Percentiles rank a stretch among this genome's conserved stretches.
Evolutionary conservation across 2,888 invertebrate species (phyloP).

Genomic region (Heteropelma amictum): DNA sequence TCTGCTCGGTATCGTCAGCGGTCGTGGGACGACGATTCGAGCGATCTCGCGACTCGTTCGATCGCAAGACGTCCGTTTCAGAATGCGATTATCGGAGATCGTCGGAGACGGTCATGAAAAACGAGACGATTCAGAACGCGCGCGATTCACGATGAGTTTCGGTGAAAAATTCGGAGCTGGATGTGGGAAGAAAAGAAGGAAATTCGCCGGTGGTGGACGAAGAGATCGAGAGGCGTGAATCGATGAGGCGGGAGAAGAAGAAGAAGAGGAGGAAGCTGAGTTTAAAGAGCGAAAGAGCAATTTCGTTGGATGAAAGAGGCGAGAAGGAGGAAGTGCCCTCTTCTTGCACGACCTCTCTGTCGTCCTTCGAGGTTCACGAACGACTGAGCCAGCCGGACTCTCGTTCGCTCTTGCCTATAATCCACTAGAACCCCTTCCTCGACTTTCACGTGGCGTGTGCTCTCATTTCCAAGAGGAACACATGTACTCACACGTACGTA

Average conservation of each 20-base stretch:
- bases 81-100: background rate
- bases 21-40: no score
- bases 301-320: constrained; percentile 54
- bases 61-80: background rate
- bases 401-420: constrained; percentile 73
- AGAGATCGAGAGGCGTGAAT: background rate
- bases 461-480: constrained; percentile 74
- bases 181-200: background rate
- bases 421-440: constrained; percentile 69
- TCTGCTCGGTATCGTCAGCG: no score
- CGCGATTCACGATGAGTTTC: background rate
- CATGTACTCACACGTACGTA: constrained; percentile 54
- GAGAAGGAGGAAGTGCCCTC: constrained; percentile 70
- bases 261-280: background rate
- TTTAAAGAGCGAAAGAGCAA: background rate
- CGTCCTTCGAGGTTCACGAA: constrained; percentile 78
- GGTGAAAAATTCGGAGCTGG: background rate
- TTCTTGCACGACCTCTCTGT: constrained; percentile 74
- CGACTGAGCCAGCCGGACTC: constrained; percentile 75
- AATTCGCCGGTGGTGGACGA: background rate
- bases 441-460: constrained; percentile 74
- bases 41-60: background rate
- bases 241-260: background rate
- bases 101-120: no score
- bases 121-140: background rate